phyloP scores from a whole-genome alignment of 2,113 vertebrate genomes.

The Morone saxatilis region DNA sequence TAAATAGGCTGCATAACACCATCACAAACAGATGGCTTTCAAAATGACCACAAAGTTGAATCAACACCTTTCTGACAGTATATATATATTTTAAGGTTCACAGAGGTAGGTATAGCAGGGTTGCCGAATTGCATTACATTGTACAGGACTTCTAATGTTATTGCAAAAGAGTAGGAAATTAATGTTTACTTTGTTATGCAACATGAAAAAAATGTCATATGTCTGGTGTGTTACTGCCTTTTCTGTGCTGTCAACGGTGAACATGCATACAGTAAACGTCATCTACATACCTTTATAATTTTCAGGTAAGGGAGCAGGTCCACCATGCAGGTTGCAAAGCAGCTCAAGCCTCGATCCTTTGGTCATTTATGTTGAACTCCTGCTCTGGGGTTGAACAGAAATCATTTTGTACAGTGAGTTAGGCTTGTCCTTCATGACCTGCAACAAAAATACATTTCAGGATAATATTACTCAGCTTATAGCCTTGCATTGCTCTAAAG shows the following conservation, averaged over 20 bases:
- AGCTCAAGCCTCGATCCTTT: background rate
- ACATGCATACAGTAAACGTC: background rate
- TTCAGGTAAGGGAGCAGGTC: background rate
- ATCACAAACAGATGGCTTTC: background rate
- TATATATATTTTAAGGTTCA: background rate
- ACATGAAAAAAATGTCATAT: background rate
- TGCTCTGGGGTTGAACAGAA: background rate
- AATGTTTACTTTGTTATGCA: background rate
- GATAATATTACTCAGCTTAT: background rate
- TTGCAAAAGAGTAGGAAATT: too few species aligned
- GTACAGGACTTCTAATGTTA: background rate
- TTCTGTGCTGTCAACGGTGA: background rate
- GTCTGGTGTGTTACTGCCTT: background rate
- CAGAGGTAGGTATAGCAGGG: background rate
- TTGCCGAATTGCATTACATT: background rate
- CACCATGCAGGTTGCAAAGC: background rate
- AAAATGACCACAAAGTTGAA: background rate
- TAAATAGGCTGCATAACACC: background rate
- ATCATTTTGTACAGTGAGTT: background rate
- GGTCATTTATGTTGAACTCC: background rate
- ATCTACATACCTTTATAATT: constrained; percentile 16
- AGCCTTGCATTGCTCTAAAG: background rate
- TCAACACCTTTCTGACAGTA: background rate
- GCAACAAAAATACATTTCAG: constrained; percentile 4
- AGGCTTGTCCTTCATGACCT: background rate